Evolutionary conservation across 2,888 invertebrate species (phyloP), one percentile per base, ranked within the genome.

Genomic region (Ochropleura leucogaster): DNA sequence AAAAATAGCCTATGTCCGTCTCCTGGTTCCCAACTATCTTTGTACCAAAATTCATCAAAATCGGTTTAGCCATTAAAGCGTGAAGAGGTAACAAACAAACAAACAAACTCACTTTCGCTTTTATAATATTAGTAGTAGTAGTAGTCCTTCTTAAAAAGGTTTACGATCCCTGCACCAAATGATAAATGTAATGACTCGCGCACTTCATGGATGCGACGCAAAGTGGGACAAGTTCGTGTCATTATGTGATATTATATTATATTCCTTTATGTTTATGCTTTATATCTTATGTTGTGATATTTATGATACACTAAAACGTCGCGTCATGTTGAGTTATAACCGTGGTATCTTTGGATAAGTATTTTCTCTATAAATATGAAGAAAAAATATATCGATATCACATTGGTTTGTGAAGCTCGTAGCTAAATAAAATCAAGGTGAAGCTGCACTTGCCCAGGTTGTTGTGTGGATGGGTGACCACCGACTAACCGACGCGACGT

Each of bases 131-230:
- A n/a, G n/a, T n/a, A n/a, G n/a, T n/a, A n/a, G n/a, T n/a, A n/a
- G n/a, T n/a, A n/a, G n/a, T n/a, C n/a, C 5, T 4, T 40, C 7
- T 18, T 69, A 30, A 60, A 77, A 76, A 77, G 47, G 82, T 77
- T 77, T n/a, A 47, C 53, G 53, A 82, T 62, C 68, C 20, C 77
- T 62, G 77, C 66, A n/a, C 9, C n/a, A 49, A 55, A 74, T 84
- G 71, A 84, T 77, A 80, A 74, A 83, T 76, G 70, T 59, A 59
- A 83, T 76, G 84, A 84, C 79, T 86, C 60, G 44, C 47, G 69
- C 74, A 75, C 74, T 83, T 74, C 74, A 62, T 83, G 79, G 74
- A 60, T 64, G 84, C 66, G 72, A 63, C 57, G 49, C 63, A 67
- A 79, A 84, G 73, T 57, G 67, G 84, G 74, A 49, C 68, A 80